Evolutionary conservation across 2,113 vertebrate genomes (phyloP).

Genomic region (Tachuris rubrigastra): DNA sequence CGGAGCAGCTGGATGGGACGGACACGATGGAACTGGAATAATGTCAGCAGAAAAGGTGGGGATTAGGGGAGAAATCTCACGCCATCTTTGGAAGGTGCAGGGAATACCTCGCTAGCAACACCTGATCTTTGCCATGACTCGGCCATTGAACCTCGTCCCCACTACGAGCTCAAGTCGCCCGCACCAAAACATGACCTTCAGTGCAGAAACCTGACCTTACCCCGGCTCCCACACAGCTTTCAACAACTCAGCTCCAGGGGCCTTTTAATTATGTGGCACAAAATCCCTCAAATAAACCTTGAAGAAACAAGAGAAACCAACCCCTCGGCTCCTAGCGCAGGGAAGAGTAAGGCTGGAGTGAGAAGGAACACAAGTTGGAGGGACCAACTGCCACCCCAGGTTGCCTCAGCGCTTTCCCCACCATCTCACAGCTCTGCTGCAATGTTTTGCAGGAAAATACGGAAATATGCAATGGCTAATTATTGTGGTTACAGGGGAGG

Average conservation of each 20-base stretch:
- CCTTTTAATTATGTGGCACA: background rate
- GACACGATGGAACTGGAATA: background rate
- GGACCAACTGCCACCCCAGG: too few relatives aligned
- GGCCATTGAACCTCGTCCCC: background rate
- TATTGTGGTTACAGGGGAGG: background rate
- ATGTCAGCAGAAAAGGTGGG: slow-evolving; percentile 30
- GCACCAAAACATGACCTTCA: slow-evolving; percentile 47
- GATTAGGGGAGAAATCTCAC: slow-evolving; percentile 60
- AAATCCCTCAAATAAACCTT: background rate
- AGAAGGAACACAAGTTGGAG: background rate
- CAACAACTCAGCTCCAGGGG: background rate
- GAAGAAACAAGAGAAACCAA: background rate
- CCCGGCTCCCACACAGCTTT: background rate
- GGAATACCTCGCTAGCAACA: slow-evolving; percentile 29
- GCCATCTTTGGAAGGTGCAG: slow-evolving; percentile 11
- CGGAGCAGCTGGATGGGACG: rapidly evolving
- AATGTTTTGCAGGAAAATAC: background rate
- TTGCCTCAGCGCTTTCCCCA: background rate
- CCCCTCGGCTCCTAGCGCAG: background rate
- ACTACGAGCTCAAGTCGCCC: background rate
- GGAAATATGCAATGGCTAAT: rapidly evolving
- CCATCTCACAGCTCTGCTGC: rapidly evolving
- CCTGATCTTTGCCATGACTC: background rate
- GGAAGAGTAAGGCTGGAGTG: background rate
- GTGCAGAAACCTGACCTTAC: slow-evolving; percentile 19